Evolutionary conservation across 2,797 vertebrate species (phyloP).

Genomic region (Ambastaia sidthimunki): DNA sequence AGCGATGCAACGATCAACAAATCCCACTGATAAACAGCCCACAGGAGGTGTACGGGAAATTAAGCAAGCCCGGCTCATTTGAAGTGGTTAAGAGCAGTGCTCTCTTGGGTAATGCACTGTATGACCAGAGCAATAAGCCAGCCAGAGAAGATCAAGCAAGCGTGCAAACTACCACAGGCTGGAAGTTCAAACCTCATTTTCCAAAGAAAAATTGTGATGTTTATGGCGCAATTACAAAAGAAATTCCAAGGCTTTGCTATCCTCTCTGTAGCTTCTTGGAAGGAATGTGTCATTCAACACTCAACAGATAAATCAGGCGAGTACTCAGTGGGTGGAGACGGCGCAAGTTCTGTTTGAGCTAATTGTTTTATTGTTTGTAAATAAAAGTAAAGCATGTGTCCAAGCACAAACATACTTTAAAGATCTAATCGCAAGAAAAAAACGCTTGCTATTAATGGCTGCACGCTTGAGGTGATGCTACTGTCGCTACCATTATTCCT

Average conservation of each 20-base stretch:
- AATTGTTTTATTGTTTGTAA: too few relatives aligned
- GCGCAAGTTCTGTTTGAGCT: not conserved
- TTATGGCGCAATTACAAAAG: too few relatives aligned
- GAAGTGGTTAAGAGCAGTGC: conserved; percentile 36
- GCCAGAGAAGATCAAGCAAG: conserved; percentile 30
- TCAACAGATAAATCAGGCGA: not conserved
- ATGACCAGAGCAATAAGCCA: conserved; percentile 41
- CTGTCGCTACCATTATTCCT: not conserved
- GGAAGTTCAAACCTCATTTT: conserved; percentile 1
- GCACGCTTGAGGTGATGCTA: too few relatives aligned
- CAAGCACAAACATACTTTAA: too few relatives aligned
- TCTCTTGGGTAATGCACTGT: conserved; percentile 47
- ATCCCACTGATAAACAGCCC: conserved; percentile 38
- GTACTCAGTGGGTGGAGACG: not conserved
- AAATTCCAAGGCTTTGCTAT: not conserved
- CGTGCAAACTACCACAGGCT: not conserved
- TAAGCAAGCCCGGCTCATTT: conserved; percentile 36
- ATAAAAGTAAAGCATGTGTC: too few relatives aligned
- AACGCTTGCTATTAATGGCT: too few relatives aligned
- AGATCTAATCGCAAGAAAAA: too few relatives aligned
- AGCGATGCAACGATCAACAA: conserved; percentile 22
- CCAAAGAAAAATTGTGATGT: conserved; percentile 13
- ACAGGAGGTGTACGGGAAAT: conserved; percentile 15
- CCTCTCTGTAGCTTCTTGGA: not conserved
- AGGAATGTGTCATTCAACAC: not conserved